Evolutionary conservation across 2,888 invertebrate genomes (phyloP).

Genomic region (Rugalucina vietnamica): DNA sequence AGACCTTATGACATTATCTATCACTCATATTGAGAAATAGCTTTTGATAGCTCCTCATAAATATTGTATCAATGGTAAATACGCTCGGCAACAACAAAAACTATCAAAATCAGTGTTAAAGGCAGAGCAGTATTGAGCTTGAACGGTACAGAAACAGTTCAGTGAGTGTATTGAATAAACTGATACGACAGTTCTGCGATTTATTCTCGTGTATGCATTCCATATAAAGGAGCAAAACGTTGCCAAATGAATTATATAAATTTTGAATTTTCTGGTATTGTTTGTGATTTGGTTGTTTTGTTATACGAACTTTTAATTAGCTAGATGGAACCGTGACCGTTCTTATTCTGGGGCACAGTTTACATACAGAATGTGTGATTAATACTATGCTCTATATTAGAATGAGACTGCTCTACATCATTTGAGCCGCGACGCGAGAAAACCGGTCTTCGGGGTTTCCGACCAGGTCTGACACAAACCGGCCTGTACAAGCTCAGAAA

Average conservation of each 20-base stretch:
- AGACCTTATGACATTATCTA: slow-evolving; percentile 19
- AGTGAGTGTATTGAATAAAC: too few relatives aligned
- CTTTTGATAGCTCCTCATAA: slow-evolving; percentile 15
- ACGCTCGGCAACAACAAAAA: background rate
- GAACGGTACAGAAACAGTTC: too few relatives aligned
- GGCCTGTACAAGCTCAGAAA: too few relatives aligned
- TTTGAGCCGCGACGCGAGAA: too few relatives aligned
- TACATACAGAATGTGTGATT: background rate
- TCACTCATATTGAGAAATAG: background rate
- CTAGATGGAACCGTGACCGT: background rate
- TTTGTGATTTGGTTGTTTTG: background rate
- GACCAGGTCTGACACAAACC: too few relatives aligned
- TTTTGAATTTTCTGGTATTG: background rate
- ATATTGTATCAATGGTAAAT: slow-evolving; percentile 27
- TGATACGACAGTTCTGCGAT: too few relatives aligned
- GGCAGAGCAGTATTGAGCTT: too few relatives aligned
- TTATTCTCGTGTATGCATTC: too few relatives aligned
- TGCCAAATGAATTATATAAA: background rate
- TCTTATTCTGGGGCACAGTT: background rate
- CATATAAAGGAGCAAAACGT: background rate
- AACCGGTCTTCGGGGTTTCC: too few relatives aligned
- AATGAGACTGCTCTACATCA: too few relatives aligned
- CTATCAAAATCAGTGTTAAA: background rate
- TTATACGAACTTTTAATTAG: background rate
- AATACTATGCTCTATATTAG: too few relatives aligned